Conservation (phyloP, 2,888 invertebrate genomes). For the Drosophila tanythrix region DNA sequence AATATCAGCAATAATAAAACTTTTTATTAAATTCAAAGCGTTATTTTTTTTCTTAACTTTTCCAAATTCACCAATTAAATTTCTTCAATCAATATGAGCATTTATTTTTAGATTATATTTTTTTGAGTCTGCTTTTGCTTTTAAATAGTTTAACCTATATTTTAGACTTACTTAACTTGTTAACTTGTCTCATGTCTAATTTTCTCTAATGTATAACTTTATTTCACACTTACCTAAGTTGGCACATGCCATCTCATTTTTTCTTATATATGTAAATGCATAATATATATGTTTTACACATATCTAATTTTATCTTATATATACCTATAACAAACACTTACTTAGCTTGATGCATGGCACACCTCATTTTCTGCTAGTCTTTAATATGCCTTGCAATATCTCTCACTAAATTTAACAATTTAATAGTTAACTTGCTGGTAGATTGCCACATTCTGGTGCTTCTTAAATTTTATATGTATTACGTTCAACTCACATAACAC, state of each 20-base stretch:
- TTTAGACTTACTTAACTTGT: neutral
- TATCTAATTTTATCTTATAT: neutral
- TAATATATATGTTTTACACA: neutral
- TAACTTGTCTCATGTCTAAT: neutral
- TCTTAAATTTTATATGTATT: neutral
- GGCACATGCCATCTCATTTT: neutral
- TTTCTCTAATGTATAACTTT: neutral
- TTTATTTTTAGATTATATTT: neutral
- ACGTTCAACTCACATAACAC: constrained; percentile 87
- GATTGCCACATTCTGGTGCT: neutral
- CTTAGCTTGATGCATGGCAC: neutral
- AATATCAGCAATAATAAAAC: neutral
- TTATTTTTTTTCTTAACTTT: neutral
- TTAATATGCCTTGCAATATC: neutral
- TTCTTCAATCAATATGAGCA: neutral
- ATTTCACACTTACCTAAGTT: neutral
- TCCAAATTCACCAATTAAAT: neutral
- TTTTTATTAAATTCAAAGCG: neutral
- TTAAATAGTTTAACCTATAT: neutral
- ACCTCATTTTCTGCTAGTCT: neutral
- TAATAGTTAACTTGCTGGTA: neutral
- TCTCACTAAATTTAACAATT: neutral
- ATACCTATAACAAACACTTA: neutral
- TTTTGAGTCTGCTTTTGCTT: neutral
- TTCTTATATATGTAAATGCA: neutral